phyloP scores from a whole-genome alignment of 2,113 vertebrate species.

The Notiomystis cincta region DNA sequence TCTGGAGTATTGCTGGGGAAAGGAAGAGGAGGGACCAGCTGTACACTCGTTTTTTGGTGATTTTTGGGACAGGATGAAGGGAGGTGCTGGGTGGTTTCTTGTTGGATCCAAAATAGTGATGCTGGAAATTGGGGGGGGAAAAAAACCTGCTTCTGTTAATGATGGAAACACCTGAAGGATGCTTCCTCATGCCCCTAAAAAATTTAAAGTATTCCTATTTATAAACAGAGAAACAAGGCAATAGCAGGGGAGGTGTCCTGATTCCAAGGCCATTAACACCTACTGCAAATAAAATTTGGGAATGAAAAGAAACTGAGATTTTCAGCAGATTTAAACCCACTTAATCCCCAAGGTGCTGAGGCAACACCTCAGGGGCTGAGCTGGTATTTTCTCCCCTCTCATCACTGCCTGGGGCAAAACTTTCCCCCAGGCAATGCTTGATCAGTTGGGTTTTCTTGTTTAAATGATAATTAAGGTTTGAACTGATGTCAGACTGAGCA shows the following conservation, averaged over 20 bases:
- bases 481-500: background rate
- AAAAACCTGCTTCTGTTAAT: rapidly evolving
- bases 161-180: background rate
- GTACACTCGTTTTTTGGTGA: rapidly evolving
- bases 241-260: rapidly evolving
- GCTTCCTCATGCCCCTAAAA: background rate
- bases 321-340: background rate
- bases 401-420: no score
- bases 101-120: background rate
- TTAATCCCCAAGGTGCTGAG: background rate
- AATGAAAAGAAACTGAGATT: background rate
- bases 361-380: background rate
- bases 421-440: background rate
- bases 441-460: background rate
- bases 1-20: rapidly evolving
- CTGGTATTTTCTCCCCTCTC: background rate
- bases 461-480: background rate
- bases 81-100: background rate
- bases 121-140: rapidly evolving
- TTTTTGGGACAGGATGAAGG: background rate
- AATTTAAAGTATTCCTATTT: background rate
- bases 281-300: background rate
- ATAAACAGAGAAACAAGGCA: background rate
- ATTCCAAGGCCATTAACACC: background rate
- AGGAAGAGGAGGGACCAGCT: rapidly evolving